Evolutionary conservation across 35 echinoderm and acorn worm species (phyloP).

Genomic region (Patiria miniata): DNA sequence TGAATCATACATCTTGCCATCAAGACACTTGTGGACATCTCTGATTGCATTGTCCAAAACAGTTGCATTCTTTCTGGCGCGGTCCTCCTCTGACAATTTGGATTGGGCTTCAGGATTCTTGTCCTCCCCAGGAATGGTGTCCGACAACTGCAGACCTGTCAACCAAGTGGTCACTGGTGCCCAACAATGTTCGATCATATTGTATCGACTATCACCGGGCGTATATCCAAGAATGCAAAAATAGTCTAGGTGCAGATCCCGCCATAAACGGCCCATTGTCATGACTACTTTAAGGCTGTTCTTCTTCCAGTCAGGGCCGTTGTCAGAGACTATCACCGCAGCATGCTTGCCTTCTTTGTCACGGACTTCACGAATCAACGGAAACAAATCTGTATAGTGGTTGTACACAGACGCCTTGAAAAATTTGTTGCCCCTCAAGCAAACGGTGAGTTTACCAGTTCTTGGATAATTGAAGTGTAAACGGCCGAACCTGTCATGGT

Average conservation of each 20-base stretch:
- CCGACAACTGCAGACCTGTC: background rate
- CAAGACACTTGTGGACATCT: background rate
- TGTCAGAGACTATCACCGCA: background rate
- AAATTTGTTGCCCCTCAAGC: background rate
- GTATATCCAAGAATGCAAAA: background rate
- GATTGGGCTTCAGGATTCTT: too few relatives aligned
- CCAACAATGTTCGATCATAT: slow-evolving; percentile 10
- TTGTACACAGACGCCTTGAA: slow-evolving; percentile 17
- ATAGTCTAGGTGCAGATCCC: background rate
- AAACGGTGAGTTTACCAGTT: slow-evolving; percentile 18
- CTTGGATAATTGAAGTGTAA: slow-evolving; percentile 26
- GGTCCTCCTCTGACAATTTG: background rate
- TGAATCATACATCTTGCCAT: background rate
- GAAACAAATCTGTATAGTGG: slow-evolving; percentile 15
- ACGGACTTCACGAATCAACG: background rate
- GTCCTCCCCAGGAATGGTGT: background rate
- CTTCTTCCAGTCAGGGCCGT: slow-evolving; percentile 31
- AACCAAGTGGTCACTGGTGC: slow-evolving; percentile 8
- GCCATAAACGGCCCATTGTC: background rate
- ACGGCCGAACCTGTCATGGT: background rate
- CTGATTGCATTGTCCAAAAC: background rate
- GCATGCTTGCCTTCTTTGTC: background rate
- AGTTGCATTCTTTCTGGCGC: background rate
- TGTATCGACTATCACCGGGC: background rate
- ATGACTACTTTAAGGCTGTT: background rate